These are phyloP conservation scores for Agriopis leucophaearia DNA, from an alignment of 2,888 invertebrate species.

Conservation along the genomic window DNA sequence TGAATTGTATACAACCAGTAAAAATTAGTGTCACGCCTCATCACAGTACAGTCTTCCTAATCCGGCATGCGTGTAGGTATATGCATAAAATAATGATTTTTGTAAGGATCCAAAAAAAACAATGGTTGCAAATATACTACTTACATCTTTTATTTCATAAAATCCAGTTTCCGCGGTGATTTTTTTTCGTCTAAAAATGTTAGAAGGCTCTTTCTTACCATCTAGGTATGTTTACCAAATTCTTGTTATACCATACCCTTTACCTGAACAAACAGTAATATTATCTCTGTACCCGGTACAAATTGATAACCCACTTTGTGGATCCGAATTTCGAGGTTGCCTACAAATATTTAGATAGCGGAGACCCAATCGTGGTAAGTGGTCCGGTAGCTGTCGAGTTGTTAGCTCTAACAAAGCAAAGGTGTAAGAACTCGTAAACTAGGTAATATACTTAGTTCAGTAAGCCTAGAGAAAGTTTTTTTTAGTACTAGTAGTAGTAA, in stretches of 20 bases:
- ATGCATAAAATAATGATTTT: too few relatives aligned
- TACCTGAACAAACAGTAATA: conserved; percentile 20
- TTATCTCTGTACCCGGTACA: conserved; percentile 27
- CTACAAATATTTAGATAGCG: conserved; percentile 51
- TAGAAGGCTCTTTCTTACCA: neutral
- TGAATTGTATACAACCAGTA: conserved; percentile 14
- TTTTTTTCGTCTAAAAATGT: too few relatives aligned
- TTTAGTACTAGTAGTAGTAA: too few relatives aligned
- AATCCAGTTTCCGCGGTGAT: too few relatives aligned
- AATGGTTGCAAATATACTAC: too few relatives aligned
- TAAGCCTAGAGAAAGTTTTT: too few relatives aligned
- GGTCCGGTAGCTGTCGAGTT: conserved; percentile 54
- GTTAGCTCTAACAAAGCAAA: neutral
- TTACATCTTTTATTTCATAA: too few relatives aligned
- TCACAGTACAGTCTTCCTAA: too few relatives aligned
- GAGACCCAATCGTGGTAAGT: conserved; percentile 60
- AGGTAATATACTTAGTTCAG: too few relatives aligned
- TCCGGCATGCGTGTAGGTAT: too few relatives aligned
- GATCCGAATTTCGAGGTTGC: conserved; percentile 45
- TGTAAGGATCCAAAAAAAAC: too few relatives aligned
- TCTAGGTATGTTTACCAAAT: neutral
- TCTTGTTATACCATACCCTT: neutral
- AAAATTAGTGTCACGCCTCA: conserved; percentile 1
- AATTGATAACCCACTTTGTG: conserved; percentile 58
- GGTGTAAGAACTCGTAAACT: neutral